Base-by-base conservation (phyloP, 1,140 invertebrate species). In the Pseudomyrmex cubaensis region DNA sequence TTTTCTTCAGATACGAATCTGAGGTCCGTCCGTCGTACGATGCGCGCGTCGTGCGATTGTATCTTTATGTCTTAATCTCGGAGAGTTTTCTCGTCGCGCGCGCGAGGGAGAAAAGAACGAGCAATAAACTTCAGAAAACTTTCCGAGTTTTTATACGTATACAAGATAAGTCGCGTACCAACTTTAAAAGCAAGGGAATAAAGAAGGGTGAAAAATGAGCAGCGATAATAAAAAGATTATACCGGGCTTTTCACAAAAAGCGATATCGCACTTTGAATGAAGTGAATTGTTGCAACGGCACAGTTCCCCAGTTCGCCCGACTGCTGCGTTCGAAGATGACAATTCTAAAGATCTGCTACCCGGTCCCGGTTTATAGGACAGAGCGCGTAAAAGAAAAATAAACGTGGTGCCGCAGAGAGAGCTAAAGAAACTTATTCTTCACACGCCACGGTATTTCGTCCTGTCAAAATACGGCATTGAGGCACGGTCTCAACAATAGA, bases 401-500 rank as follows among this genome's bases (percentile, higher is more conserved):
- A 20, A 2, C 20, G 54, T 25, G 35, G 35, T 70, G 46, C 57
- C 35, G 35, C 5, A 5, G 50, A 50, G 50, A 50, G 66, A 80
- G 20, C 46, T 50, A 66, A 61, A 62, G 48, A 74, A 74, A 74
- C 74, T 35, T 35, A 35, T 35, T 35, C 35, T 82, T 82, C 64
- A 84, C 82, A 66, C 75, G 75, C 57, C 20, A 62, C 17, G n/a
- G 75, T 72, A 72, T 80, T 64, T 59, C 56, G 48, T 20, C 13
- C 66, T 80, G 66, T 72, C 75, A 80, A 84, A 84, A 80, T 72
- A 84, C 57, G 12, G 50, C 57, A 62, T 69, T 84, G 69, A 80
- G 66, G 25, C 13, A 57, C 50, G 63, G 10, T 13, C 35, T 48
- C 64, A 72, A 62, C 64, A 84, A 84, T 80, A 35, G 57, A 61